Evolutionary conservation across 2,888 invertebrate genomes (phyloP).

Genomic region (Aphidoletes aphidimyza): DNA sequence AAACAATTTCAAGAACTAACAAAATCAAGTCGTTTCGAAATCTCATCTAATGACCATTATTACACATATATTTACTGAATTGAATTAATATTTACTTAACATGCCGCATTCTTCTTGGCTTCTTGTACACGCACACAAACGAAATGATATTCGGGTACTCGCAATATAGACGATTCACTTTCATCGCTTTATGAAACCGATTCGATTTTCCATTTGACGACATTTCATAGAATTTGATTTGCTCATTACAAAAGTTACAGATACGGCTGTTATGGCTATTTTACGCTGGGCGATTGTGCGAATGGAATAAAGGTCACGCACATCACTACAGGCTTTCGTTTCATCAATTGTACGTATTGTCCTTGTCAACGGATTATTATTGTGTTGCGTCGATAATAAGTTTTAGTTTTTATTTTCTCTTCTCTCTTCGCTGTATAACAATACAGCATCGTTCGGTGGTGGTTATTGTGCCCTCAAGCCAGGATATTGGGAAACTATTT

Average conservation of each 20-base stretch:
- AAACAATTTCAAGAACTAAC: constrained; percentile 47
- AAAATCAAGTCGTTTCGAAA: constrained; percentile 8
- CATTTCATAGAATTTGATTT: not conserved
- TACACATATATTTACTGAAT: constrained; percentile 23
- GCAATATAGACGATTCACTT: too few relatives aligned
- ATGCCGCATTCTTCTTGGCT: not conserved
- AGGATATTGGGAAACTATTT: constrained; percentile 61
- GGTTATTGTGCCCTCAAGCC: constrained; percentile 63
- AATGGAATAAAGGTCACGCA: not conserved
- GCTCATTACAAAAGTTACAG: too few relatives aligned
- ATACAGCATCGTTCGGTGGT: not conserved
- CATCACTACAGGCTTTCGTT: constrained; percentile 11
- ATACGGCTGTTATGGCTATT: too few relatives aligned
- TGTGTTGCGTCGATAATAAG: constrained; percentile 19
- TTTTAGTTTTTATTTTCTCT: not conserved
- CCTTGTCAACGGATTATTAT: constrained; percentile 36
- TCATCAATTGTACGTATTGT: constrained; percentile 31
- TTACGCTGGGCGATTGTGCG: not conserved
- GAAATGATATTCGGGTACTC: too few relatives aligned
- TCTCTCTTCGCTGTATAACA: not conserved
- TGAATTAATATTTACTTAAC: not conserved
- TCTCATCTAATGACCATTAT: too few relatives aligned
- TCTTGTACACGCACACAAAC: not conserved
- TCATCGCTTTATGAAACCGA: not conserved
- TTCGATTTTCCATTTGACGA: constrained; percentile 9